phyloP scores from a whole-genome alignment of 1,140 invertebrate genomes.

The Uloborus diversus region DNA sequence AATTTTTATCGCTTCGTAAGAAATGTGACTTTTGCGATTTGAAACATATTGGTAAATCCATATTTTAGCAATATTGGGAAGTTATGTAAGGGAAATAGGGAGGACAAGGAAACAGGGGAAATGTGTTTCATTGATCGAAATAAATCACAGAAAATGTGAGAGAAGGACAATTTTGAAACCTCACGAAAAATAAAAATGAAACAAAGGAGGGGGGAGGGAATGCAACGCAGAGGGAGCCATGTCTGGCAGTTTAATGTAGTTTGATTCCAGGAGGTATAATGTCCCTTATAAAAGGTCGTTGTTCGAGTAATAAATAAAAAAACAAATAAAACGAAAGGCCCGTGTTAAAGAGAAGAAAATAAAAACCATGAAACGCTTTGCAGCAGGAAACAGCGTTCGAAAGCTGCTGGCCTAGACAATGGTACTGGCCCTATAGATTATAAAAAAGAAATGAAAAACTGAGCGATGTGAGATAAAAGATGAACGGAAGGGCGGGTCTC shows the following conservation, averaged over 20 bases:
- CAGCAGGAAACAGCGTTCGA: constrained; percentile 22
- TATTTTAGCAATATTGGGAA: too few relatives aligned
- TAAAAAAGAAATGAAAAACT: constrained; percentile 11
- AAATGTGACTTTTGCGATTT: too few relatives aligned
- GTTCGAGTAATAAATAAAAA: constrained; percentile 17
- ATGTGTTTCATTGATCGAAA: too few relatives aligned
- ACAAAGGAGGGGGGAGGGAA: too few relatives aligned
- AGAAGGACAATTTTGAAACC: too few relatives aligned
- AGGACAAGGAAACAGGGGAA: too few relatives aligned
- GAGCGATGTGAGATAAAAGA: constrained; percentile 32
- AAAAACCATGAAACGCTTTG: constrained; percentile 14
- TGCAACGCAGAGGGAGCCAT: too few relatives aligned
- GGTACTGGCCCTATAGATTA: constrained; percentile 11
- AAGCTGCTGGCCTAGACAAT: constrained; percentile 24
- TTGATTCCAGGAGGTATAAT: constrained; percentile 11
- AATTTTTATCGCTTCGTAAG: too few relatives aligned
- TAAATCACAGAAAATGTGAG: too few relatives aligned
- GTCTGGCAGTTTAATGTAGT: not conserved
- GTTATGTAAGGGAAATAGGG: too few relatives aligned
- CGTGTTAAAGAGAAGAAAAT: not conserved
- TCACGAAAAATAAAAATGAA: too few relatives aligned
- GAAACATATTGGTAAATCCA: too few relatives aligned
- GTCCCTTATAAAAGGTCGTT: constrained; percentile 19
- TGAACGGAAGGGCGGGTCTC: constrained; percentile 38
- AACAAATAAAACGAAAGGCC: not conserved